Percentiles rank a stretch among this genome's conserved stretches.
phyloP scores from a whole-genome alignment of 2,113 vertebrate genomes.

The Brachyhypopomus gauderio region DNA sequence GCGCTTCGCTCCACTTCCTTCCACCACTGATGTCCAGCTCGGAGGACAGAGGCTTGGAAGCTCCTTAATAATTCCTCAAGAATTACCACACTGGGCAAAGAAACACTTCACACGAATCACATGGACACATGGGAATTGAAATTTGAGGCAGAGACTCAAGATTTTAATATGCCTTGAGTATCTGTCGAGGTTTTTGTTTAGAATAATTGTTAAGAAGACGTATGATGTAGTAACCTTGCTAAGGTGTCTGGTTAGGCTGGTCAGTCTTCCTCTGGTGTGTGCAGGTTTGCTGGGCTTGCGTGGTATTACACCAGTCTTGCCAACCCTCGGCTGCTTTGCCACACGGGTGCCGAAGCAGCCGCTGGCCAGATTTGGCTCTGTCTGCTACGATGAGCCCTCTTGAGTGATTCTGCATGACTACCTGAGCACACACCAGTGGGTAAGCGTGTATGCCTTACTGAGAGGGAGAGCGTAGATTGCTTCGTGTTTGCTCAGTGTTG shows the following conservation, averaged over 20 bases:
- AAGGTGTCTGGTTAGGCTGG: too few relatives aligned
- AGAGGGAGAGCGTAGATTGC: background rate
- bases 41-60: conserved; percentile 10
- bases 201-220: too few relatives aligned
- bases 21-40: background rate
- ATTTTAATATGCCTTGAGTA: background rate
- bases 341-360: background rate
- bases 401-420: background rate
- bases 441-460: background rate
- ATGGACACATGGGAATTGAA: background rate
- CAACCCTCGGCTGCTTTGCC: background rate
- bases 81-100: background rate
- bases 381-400: conserved; percentile 2
- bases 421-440: background rate
- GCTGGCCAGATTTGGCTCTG: background rate
- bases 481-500: background rate
- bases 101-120: background rate
- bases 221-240: background rate
- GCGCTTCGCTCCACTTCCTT: conserved; percentile 17
- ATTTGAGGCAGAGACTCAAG: background rate
- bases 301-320: background rate
- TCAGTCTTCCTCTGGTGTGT: too few relatives aligned
- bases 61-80: background rate
- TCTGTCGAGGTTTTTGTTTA: too few relatives aligned
- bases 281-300: too few relatives aligned